phyloP scores from a whole-genome alignment of 2,797 vertebrate genomes.

The Danio kyathit region DNA sequence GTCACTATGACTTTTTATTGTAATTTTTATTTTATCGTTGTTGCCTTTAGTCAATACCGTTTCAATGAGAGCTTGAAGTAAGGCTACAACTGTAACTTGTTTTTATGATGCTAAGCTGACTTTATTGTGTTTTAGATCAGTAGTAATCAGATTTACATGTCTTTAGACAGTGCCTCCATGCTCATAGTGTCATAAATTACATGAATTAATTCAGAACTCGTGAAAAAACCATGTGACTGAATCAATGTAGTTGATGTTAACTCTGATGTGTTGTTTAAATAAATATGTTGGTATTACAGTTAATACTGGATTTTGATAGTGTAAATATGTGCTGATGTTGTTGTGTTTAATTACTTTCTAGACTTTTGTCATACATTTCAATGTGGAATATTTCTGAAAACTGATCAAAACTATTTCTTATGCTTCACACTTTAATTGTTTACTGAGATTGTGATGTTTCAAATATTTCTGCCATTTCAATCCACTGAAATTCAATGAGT shows the following conservation, averaged over 20 bases:
- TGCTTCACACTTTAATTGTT: neutral
- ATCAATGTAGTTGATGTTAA: neutral
- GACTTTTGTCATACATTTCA: neutral
- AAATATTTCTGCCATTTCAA: neutral
- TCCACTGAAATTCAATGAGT: neutral
- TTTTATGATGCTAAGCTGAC: neutral
- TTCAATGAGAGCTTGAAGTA: neutral
- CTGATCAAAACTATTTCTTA: neutral
- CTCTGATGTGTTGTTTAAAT: conserved; percentile 10
- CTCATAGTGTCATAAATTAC: neutral
- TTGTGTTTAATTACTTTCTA: neutral
- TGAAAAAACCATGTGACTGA: neutral
- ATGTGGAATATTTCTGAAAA: neutral
- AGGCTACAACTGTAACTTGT: neutral
- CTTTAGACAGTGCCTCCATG: neutral
- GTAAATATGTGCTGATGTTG: conserved; percentile 6
- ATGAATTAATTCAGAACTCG: neutral
- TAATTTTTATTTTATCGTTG: conserved; percentile 6
- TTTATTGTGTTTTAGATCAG: conserved; percentile 14
- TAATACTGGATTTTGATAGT: neutral
- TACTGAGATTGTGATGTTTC: conserved; percentile 7
- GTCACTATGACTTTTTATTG: neutral
- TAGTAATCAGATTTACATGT: conserved; percentile 7
- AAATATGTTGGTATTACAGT: neutral
- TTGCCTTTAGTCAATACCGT: neutral